Conservation (phyloP, 92 coral and sea anemone species). For the Parazoanthus darwini region DNA sequence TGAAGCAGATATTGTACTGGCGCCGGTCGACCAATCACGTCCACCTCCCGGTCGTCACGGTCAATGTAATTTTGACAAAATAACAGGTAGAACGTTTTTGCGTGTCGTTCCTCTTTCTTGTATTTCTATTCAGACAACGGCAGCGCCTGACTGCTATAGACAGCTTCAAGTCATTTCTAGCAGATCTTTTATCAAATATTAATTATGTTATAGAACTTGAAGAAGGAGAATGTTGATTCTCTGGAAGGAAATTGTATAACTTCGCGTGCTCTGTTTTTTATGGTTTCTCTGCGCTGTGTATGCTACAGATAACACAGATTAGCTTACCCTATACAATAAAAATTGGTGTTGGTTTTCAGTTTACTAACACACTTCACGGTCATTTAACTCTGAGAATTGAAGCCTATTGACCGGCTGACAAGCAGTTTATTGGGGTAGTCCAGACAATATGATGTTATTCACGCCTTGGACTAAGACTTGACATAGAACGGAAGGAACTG, state of each 20-base stretch:
- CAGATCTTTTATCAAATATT: not conserved
- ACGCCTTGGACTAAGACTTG: slow-evolving; percentile 11
- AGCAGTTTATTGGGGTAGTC: slow-evolving; percentile 4
- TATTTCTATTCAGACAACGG: slow-evolving; percentile 21
- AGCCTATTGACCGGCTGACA: slow-evolving; percentile 1
- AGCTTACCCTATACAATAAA: not conserved
- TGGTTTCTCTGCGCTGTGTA: not conserved
- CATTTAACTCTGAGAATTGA: slow-evolving; percentile 17
- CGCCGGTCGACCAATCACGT: not conserved
- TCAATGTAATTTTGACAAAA: slow-evolving; percentile 2
- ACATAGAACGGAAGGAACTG: slow-evolving; percentile 23
- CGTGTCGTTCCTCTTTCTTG: slow-evolving; percentile 1
- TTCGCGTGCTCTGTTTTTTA: not conserved
- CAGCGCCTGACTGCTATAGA: not conserved
- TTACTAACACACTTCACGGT: slow-evolving; percentile 19
- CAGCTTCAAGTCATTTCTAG: not conserved
- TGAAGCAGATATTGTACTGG: not conserved
- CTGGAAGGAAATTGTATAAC: not conserved
- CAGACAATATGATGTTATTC: slow-evolving; percentile 9
- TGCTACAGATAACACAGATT: not conserved
- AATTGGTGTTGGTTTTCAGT: not conserved
- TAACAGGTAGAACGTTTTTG: not conserved
- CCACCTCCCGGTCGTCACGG: not conserved
- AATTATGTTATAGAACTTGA: not conserved
- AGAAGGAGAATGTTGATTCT: not conserved